Evolutionary conservation across 2,797 vertebrate genomes (phyloP), one percentile per base, ranked within the genome.

Genomic region (Leucoraja ocellata): DNA sequence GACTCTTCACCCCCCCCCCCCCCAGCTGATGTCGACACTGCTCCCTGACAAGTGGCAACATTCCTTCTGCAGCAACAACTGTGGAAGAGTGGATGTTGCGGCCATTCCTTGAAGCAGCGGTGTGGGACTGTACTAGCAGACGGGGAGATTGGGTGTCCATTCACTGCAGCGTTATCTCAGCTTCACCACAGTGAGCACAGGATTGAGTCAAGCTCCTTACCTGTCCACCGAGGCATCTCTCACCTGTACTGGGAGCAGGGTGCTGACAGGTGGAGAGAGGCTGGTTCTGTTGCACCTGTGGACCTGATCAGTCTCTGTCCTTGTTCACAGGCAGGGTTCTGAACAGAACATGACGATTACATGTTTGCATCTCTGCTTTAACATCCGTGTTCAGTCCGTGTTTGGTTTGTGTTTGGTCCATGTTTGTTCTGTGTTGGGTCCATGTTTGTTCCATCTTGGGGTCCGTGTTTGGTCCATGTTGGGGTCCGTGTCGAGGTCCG

Each of bases 101-200:
- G 95, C 97, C 93, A 96, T 99, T 94, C 97, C 96, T 81, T 97
- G 96, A 94, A 94, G 95, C 0, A 97, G 98, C 93, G 98, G 97
- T 13, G 96, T 97, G 77, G 96, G 98, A 94, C 95, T 99, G 84
- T 97, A 97, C 94, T 94, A 98, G 68, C 97, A 98, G 94, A 97
- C 94, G 94, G 96, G 94, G 11, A 36, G 46, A n/a, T 8, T 25
- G n/a, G 13, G 14, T 7, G 46, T 63, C 61, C 54, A 36, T 23
- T 77, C 46, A 58, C 65, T 61, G 8, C 84, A 88, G 84, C 28
- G 58, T 88, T 68, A 0, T 0, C 0, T 2, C 61, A 93, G 4
- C 79, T 95, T 80, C 90, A 93, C 74, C 18, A 73, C 18, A 9
- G 36, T 0, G 4, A 65, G 14, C 77, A 94, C 86, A 94, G 94